phyloP scores from a whole-genome alignment of 2,113 vertebrate species.

The Peucedramus taeniatus region DNA sequence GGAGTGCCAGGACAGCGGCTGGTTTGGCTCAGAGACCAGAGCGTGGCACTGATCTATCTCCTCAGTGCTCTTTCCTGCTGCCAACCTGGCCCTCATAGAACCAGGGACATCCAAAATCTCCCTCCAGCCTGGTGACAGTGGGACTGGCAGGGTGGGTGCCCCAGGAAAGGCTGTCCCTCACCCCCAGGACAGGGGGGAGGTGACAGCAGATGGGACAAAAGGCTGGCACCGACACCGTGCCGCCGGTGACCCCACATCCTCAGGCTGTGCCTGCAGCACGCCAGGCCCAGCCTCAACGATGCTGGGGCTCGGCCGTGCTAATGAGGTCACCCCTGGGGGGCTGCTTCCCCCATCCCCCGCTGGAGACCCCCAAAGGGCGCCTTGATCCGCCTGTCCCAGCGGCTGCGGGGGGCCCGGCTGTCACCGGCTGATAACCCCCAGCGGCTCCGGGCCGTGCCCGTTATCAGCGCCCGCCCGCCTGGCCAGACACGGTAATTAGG shows the following conservation, averaged over 20 bases:
- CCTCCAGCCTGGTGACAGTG: accelerated
- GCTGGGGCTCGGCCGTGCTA: accelerated
- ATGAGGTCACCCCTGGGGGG: background rate
- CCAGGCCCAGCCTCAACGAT: accelerated
- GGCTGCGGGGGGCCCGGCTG: conserved; percentile 30
- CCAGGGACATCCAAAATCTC: background rate
- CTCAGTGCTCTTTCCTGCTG: background rate
- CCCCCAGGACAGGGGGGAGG: background rate
- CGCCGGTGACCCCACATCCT: accelerated
- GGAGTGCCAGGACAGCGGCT: background rate
- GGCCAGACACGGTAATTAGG: conserved; percentile 50
- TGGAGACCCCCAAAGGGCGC: background rate
- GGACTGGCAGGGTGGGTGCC: accelerated
- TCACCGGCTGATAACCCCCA: conserved; percentile 27
- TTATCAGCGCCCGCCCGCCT: conserved; percentile 24
- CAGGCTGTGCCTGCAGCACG: background rate
- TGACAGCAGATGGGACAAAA: background rate
- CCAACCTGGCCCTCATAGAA: accelerated
- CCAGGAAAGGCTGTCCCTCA: background rate
- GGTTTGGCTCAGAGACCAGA: background rate
- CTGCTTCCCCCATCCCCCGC: background rate
- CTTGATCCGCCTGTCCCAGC: conserved; percentile 8
- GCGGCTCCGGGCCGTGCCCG: background rate
- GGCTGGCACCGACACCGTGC: background rate
- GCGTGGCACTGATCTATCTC: background rate